Evolutionary conservation across 2,797 vertebrate species (phyloP).

Genomic region (Gambusia yucatana): DNA sequence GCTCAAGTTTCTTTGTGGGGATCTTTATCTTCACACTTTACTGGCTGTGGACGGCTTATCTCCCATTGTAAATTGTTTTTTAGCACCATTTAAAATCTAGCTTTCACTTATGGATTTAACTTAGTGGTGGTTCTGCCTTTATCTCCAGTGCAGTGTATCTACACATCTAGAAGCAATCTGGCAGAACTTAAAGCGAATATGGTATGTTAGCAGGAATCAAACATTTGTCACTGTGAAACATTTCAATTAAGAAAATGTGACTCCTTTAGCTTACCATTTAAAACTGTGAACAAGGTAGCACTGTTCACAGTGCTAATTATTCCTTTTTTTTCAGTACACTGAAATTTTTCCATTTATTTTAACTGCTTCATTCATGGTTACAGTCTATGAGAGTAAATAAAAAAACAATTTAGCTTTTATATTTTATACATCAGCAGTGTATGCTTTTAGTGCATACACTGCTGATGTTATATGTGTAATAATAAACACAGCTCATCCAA

Average conservation of each 20-base stretch:
- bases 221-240: not conserved
- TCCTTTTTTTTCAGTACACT: not conserved
- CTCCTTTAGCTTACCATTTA: not conserved
- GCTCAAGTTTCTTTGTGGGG: conserved; percentile 17
- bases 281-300: not conserved
- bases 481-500: not conserved
- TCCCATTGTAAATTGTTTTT: conserved; percentile 61
- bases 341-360: not conserved
- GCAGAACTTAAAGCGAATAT: not conserved
- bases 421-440: too few species aligned
- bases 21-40: conserved; percentile 62
- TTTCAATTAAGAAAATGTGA: not conserved
- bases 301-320: not conserved
- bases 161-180: conserved; percentile 17
- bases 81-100: conserved; percentile 41
- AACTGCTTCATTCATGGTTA: not conserved
- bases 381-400: not conserved
- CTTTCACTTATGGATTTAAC: conserved; percentile 54
- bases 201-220: not conserved
- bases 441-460: not conserved
- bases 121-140: conserved; percentile 28
- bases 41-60: conserved; percentile 54
- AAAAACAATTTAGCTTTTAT: not conserved
- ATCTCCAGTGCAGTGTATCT: conserved; percentile 37
- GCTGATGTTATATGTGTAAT: not conserved